Evolutionary conservation across 2,888 invertebrate genomes (phyloP).

Genomic region (Eudemis profundana): DNA sequence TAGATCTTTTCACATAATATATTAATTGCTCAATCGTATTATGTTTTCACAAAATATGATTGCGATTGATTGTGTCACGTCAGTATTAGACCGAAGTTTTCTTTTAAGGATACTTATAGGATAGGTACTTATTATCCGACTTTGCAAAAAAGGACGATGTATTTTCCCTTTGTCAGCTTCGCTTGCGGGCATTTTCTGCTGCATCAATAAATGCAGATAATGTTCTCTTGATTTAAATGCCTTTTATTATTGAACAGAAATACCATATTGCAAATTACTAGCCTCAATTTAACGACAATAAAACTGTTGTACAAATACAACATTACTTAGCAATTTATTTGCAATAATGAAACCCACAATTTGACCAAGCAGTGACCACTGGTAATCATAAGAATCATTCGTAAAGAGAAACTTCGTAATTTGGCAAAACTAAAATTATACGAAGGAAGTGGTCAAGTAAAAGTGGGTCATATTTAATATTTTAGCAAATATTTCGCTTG

Average conservation of each 20-base stretch:
- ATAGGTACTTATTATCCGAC: too few species aligned
- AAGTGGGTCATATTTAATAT: slow-evolving; percentile 33
- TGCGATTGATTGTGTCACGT: too few species aligned
- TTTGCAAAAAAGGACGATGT: too few species aligned
- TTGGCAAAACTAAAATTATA: slow-evolving; percentile 8
- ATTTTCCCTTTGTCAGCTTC: too few species aligned
- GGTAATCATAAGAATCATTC: slow-evolving; percentile 12
- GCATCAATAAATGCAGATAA: too few species aligned
- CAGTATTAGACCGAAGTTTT: too few species aligned
- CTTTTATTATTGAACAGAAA: too few species aligned
- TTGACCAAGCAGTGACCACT: slow-evolving; percentile 9
- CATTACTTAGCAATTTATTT: background rate
- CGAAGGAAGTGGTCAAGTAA: slow-evolving; percentile 39
- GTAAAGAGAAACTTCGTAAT: slow-evolving; percentile 17
- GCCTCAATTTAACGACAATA: background rate
- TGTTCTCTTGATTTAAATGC: background rate
- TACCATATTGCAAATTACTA: slow-evolving; percentile 5
- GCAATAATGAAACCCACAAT: slow-evolving; percentile 4
- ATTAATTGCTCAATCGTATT: too few species aligned
- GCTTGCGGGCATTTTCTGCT: too few species aligned
- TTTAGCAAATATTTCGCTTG: slow-evolving; percentile 15
- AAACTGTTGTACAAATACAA: slow-evolving; percentile 14
- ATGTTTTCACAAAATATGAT: too few species aligned
- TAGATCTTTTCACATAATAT: too few species aligned
- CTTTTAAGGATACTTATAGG: too few species aligned